Evolutionary conservation across 2,888 invertebrate genomes (phyloP).

Genomic region (Rhagonycha lutea): DNA sequence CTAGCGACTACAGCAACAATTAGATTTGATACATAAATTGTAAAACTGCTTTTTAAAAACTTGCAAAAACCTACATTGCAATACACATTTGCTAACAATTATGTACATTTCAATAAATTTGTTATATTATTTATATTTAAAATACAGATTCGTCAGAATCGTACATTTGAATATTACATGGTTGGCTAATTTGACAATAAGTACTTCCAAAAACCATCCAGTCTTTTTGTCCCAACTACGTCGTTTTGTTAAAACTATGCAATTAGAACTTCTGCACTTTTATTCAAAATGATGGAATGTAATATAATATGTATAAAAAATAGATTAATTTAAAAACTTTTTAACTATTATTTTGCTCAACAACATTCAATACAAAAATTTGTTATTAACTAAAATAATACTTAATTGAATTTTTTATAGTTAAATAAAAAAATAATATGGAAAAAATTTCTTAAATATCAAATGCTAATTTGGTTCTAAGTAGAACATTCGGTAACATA

Average conservation of each 20-base stretch:
- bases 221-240: not conserved
- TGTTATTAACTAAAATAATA: not conserved
- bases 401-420: not conserved
- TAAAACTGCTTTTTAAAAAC: slow-evolving; percentile 43
- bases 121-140: not conserved
- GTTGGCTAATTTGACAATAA: not conserved
- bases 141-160: not conserved
- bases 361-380: not conserved
- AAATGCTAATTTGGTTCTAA: not conserved
- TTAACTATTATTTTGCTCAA: not conserved
- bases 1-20: slow-evolving; percentile 11
- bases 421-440: not conserved
- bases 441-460: not conserved
- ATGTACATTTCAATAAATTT: slow-evolving; percentile 37
- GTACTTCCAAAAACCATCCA: not conserved
- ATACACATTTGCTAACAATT: slow-evolving; percentile 40
- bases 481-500: not conserved
- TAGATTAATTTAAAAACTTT: not conserved
- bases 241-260: not conserved
- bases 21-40: slow-evolving; percentile 40
- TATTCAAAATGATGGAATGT: not conserved
- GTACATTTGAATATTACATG: not conserved
- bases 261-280: not conserved
- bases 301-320: not conserved
- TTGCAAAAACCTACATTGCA: slow-evolving; percentile 41